A percentile compares a stretch with the other conserved stretches of the same genome.
These are phyloP conservation scores for Taeniopygia guttata DNA, from an alignment of 2,797 vertebrate species.

Conservation along the genomic window DNA sequence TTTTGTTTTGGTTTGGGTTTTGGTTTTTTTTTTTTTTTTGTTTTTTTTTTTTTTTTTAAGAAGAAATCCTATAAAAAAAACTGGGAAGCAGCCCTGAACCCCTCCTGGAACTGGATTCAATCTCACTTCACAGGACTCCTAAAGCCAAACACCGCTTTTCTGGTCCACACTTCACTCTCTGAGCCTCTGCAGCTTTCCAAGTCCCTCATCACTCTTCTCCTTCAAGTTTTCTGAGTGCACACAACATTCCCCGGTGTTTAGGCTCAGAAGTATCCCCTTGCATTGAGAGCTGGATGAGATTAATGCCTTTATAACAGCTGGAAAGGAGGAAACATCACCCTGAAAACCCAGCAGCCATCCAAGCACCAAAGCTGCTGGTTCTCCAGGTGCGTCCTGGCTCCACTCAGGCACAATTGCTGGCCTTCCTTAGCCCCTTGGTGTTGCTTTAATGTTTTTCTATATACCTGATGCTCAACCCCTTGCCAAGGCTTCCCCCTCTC, in stretches of 20 bases:
- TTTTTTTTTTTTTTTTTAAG: not conserved
- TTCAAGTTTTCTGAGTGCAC: not conserved
- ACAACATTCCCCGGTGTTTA: accelerated
- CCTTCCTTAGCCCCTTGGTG: not conserved
- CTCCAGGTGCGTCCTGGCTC: not conserved
- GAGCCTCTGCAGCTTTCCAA: not conserved
- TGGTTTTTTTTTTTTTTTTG: too few relatives aligned
- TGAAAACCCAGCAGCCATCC: not conserved
- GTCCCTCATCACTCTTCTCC: not conserved
- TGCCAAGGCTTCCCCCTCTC: not conserved
- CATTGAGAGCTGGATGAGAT: not conserved
- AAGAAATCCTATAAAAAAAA: not conserved
- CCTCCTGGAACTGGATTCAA: not conserved
- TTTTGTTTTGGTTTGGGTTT: too few relatives aligned
- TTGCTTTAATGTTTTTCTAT: not conserved
- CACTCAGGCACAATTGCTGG: not conserved
- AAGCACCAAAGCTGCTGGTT: not conserved
- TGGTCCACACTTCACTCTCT: not conserved
- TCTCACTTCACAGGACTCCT: not conserved
- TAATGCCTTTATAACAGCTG: not conserved
- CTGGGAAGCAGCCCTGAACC: not conserved
- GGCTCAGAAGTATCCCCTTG: not conserved
- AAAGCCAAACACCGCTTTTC: not conserved
- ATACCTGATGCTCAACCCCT: not conserved
- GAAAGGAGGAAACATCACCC: not conserved